Conservation (phyloP, 1,140 invertebrate species). For the Eueides isabella region DNA sequence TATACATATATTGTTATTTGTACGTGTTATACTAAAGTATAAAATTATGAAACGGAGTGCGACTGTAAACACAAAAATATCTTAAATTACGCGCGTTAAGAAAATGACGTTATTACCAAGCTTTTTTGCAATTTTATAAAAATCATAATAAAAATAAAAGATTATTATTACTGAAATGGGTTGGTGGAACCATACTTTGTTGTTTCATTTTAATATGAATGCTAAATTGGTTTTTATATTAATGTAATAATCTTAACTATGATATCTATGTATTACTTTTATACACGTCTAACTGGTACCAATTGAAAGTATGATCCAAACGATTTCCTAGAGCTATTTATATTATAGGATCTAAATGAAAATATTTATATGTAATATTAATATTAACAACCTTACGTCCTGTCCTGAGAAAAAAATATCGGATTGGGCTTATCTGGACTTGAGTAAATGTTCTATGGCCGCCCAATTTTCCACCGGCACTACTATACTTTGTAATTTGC, state of each 20-base stretch:
- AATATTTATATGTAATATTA: too few relatives aligned
- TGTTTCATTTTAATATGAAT: neutral
- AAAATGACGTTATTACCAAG: neutral
- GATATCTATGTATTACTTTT: neutral
- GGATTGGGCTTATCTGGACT: too few relatives aligned
- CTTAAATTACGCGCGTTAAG: slow-evolving; percentile 7
- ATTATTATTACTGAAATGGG: neutral
- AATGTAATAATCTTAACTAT: neutral
- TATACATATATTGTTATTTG: too few relatives aligned
- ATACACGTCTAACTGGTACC: neutral
- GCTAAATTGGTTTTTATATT: neutral
- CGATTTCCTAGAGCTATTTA: too few relatives aligned
- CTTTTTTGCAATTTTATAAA: neutral
- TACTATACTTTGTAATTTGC: too few relatives aligned
- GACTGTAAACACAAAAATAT: neutral
- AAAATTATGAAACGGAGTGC: neutral
- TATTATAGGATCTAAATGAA: too few relatives aligned
- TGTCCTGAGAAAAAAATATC: too few relatives aligned
- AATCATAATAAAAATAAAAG: neutral
- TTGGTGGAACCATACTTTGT: neutral
- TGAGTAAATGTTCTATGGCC: too few relatives aligned
- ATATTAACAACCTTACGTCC: too few relatives aligned
- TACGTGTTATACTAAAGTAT: neutral
- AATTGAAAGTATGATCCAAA: too few relatives aligned
- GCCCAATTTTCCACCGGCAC: too few relatives aligned